phyloP scores from a whole-genome alignment of 2,797 vertebrate genomes.

The Brotula barbata region DNA sequence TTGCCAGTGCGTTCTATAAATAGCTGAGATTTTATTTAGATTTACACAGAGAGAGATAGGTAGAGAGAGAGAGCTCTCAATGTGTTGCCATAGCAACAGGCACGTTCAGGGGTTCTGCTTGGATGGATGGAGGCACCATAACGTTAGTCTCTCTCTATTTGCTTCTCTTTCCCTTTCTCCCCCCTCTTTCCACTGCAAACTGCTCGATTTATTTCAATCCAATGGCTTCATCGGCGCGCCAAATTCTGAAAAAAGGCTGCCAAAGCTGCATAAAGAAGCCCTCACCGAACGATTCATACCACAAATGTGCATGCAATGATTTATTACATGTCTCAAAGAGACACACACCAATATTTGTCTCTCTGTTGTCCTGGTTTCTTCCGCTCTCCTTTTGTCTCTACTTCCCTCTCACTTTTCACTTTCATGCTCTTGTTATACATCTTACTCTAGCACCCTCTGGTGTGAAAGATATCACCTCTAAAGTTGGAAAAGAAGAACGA shows the following conservation, averaged over 20 bases:
- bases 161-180: conserved; percentile 4
- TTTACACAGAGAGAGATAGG: conserved; percentile 50
- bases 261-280: neutral
- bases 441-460: conserved; percentile 47
- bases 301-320: conserved; percentile 2
- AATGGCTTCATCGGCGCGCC: conserved; percentile 9
- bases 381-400: conserved; percentile 2
- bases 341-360: neutral
- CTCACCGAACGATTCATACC: neutral
- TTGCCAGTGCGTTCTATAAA: conserved; percentile 73
- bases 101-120: conserved; percentile 71
- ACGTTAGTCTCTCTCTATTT: conserved; percentile 42
- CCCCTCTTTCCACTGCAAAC: neutral
- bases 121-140: conserved; percentile 63
- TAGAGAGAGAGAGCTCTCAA: conserved; percentile 51
- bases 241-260: conserved; percentile 1
- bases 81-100: conserved; percentile 82
- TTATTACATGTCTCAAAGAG: conserved; percentile 9
- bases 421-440: conserved; percentile 1
- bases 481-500: neutral
- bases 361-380: neutral
- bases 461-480: conserved; percentile 20
- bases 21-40: conserved; percentile 81
- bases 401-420: conserved; percentile 43
- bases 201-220: conserved; percentile 5